Conservation (phyloP, 2,797 vertebrate genomes). For the Tinamus major region DNA sequence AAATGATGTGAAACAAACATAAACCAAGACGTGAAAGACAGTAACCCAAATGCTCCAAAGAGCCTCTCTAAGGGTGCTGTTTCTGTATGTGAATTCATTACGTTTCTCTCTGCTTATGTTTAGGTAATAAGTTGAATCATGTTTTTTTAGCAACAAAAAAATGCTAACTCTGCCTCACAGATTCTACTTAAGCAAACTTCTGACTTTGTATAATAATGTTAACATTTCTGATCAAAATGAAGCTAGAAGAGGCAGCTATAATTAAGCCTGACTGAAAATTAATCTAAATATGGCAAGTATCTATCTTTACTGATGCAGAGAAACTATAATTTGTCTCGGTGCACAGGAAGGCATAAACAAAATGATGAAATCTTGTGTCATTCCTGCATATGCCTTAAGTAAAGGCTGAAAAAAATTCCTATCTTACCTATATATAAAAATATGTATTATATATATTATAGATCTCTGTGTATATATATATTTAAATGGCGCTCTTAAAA, state of each 20-base stretch:
- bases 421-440: too few relatives aligned
- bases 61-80: background rate
- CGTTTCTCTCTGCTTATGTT: background rate
- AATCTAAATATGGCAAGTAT: background rate
- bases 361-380: background rate
- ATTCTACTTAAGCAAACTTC: background rate
- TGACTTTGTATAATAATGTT: background rate
- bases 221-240: background rate
- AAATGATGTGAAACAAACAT: background rate
- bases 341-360: background rate
- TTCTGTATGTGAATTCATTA: background rate
- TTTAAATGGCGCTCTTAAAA: background rate
- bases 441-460: too few relatives aligned
- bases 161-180: background rate
- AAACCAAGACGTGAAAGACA: background rate
- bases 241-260: background rate
- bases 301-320: background rate
- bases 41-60: background rate
- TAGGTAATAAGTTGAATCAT: background rate
- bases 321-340: background rate
- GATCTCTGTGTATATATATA: background rate
- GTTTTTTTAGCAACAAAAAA: background rate
- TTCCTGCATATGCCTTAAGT: background rate
- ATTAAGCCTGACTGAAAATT: background rate
- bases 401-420: background rate